Percentiles rank a stretch among this genome's conserved stretches.
phyloP scores from a whole-genome alignment of 2,888 invertebrate species.

The Mythimna lalbum region DNA sequence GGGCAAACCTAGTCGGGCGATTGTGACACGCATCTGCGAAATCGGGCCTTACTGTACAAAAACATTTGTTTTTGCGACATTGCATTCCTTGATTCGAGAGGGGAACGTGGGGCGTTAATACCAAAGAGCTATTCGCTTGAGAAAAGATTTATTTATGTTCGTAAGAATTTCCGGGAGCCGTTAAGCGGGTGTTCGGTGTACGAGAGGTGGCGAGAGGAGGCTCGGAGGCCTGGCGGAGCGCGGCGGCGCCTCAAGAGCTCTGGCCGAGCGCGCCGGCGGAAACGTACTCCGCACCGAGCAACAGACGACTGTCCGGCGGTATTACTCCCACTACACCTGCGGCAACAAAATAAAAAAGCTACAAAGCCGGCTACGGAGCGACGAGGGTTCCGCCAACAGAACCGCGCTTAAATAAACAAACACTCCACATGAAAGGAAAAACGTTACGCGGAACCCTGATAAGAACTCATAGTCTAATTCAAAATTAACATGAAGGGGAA shows the following conservation, averaged over 20 bases:
- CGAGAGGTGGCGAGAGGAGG: constrained; percentile 75
- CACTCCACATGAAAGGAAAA: constrained; percentile 73
- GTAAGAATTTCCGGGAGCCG: constrained; percentile 86
- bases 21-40: constrained; percentile 86
- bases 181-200: constrained; percentile 83
- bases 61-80: constrained; percentile 83
- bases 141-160: constrained; percentile 87
- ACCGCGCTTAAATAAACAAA: constrained; percentile 80
- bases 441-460: constrained; percentile 70
- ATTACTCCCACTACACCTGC: constrained; percentile 92
- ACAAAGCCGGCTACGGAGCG: constrained; percentile 86
- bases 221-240: constrained; percentile 67
- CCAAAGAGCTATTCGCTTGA: constrained; percentile 86
- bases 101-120: constrained; percentile 81
- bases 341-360: constrained; percentile 90
- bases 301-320: constrained; percentile 91
- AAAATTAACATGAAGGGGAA: constrained; percentile 77
- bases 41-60: constrained; percentile 74
- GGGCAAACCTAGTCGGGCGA: constrained; percentile 90
- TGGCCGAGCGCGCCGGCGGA: constrained; percentile 89
- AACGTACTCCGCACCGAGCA: constrained; percentile 92
- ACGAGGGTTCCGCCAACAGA: constrained; percentile 77
- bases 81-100: constrained; percentile 86
- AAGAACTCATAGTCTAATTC: constrained; percentile 69
- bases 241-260: constrained; percentile 83